These are phyloP conservation scores for Agelastica alni DNA, from an alignment of 2,888 invertebrate genomes.

Conservation along the genomic window DNA sequence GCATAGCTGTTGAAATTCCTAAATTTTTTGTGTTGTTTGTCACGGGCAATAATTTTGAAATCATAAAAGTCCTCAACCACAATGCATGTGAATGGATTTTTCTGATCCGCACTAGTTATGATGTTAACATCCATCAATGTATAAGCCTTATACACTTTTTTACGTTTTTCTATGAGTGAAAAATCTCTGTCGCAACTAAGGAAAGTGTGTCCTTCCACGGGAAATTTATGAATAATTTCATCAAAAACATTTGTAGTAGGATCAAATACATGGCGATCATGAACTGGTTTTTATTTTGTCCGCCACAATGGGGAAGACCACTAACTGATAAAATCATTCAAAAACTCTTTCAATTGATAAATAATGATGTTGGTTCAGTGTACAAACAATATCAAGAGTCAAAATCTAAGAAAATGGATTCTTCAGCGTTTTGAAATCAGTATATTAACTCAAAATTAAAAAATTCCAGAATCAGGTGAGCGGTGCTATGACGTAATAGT, in stretches of 20 bases:
- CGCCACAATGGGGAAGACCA: no score
- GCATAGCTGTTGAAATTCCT: background rate
- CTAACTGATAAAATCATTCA: no score
- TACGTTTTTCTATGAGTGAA: constrained; percentile 13
- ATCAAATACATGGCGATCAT: constrained; percentile 2
- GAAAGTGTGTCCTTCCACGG: constrained; percentile 12
- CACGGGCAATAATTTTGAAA: constrained; percentile 3
- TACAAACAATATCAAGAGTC: no score
- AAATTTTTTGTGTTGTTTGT: background rate
- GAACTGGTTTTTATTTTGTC: background rate
- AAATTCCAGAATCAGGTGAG: no score
- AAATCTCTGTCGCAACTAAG: constrained; percentile 13
- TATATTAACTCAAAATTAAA: no score
- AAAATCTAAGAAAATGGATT: no score
- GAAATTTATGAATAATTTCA: constrained; percentile 11
- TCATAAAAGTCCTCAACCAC: constrained; percentile 9
- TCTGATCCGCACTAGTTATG: constrained; percentile 2
- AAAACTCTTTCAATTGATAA: no score
- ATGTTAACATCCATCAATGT: constrained; percentile 3
- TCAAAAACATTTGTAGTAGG: constrained; percentile 7
- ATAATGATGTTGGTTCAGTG: no score
- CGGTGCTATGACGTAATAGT: no score
- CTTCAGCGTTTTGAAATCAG: no score
- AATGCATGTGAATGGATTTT: no score
- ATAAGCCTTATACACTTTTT: constrained; percentile 5